These are phyloP conservation scores for Sturnus vulgaris DNA, from an alignment of 2,113 vertebrate genomes.

Conservation along the genomic window DNA sequence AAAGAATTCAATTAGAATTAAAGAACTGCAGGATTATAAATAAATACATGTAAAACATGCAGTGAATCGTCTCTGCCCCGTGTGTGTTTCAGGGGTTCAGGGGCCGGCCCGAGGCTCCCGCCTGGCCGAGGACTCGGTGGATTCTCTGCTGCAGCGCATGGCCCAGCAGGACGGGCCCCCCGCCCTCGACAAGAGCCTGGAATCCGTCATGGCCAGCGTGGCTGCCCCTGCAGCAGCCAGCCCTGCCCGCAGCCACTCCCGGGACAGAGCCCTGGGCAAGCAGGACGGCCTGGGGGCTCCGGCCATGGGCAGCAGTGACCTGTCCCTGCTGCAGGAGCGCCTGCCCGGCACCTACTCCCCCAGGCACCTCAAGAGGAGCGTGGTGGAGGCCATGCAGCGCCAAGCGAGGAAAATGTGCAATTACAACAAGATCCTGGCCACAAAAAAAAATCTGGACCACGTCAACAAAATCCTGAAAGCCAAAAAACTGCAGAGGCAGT, in stretches of 20 bases:
- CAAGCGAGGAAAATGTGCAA: conserved; percentile 82
- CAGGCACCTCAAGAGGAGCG: conserved; percentile 73
- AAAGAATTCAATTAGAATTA: too few relatives aligned
- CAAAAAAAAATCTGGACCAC: conserved; percentile 83
- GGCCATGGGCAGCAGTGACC: background rate
- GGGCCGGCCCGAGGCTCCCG: conserved; percentile 33
- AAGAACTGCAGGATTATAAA: accelerated
- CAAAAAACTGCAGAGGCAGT: conserved; percentile 79
- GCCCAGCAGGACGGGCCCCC: conserved; percentile 67
- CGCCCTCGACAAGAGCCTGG: conserved; percentile 65
- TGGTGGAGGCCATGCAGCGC: conserved; percentile 79
- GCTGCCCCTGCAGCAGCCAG: conserved; percentile 53
- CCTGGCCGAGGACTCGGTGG: conserved; percentile 69
- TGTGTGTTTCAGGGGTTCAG: conserved; percentile 52
- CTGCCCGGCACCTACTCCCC: conserved; percentile 49
- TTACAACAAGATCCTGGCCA: conserved; percentile 80
- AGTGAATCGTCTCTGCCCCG: background rate
- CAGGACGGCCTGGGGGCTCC: conserved; percentile 49
- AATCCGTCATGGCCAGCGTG: conserved; percentile 53
- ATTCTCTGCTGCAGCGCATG: conserved; percentile 72
- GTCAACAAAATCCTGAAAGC: conserved; percentile 84
- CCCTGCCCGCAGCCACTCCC: conserved; percentile 56
- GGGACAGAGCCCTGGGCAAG: conserved; percentile 67
- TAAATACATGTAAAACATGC: accelerated
- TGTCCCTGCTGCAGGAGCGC: conserved; percentile 55